Evolutionary conservation across 2,113 vertebrate genomes (phyloP).

Genomic region (Oncorhynchus gorbuscha): DNA sequence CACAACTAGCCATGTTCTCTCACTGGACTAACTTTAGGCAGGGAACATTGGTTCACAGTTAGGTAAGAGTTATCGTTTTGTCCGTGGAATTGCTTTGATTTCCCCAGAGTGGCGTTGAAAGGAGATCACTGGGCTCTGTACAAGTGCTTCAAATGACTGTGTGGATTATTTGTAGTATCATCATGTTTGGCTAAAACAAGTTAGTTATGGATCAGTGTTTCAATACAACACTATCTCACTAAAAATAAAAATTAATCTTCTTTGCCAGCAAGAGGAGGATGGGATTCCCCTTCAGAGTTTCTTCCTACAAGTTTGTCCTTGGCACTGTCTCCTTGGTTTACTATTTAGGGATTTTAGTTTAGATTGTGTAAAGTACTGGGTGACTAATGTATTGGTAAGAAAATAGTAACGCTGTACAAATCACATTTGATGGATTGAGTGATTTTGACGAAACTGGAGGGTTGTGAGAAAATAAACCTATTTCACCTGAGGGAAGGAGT

Average conservation of each 20-base stretch:
- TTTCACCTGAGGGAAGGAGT: slow-evolving; percentile 54
- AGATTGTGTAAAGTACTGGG: too few species aligned
- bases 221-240: slow-evolving; percentile 38
- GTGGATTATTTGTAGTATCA: slow-evolving; percentile 34
- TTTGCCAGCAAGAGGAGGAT: slow-evolving; percentile 35
- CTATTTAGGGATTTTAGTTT: not conserved
- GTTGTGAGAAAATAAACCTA: slow-evolving; percentile 27
- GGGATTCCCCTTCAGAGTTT: slow-evolving; percentile 13
- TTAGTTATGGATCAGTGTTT: slow-evolving; percentile 24
- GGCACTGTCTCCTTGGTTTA: slow-evolving; percentile 28
- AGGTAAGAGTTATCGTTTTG: slow-evolving; percentile 12
- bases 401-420: slow-evolving; percentile 8
- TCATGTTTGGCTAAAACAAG: slow-evolving; percentile 29
- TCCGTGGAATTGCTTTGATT: slow-evolving; percentile 41
- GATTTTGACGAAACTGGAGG: slow-evolving; percentile 11
- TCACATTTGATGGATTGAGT: slow-evolving; percentile 12
- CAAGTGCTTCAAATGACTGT: slow-evolving; percentile 22
- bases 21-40: not conserved
- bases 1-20: slow-evolving; percentile 26
- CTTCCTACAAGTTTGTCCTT: slow-evolving; percentile 19
- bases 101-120: slow-evolving; percentile 22
- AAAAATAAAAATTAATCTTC: slow-evolving; percentile 38
- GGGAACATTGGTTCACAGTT: slow-evolving; percentile 33
- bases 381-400: too few species aligned
- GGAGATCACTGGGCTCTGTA: slow-evolving; percentile 19